Conservation (phyloP, 2,113 vertebrate genomes). For the Gopherus evgoodei region DNA sequence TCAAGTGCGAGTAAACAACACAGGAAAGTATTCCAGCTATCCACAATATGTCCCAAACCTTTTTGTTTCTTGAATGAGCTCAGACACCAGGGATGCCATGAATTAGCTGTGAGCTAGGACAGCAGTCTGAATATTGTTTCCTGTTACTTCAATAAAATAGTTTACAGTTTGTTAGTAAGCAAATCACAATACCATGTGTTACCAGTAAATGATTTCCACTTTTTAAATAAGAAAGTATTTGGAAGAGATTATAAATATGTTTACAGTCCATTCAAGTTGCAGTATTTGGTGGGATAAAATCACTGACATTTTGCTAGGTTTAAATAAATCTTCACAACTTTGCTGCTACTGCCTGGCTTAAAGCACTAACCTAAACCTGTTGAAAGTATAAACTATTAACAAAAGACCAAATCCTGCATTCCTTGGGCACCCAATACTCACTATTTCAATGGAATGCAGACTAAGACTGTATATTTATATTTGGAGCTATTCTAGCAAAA, state of each 20-base stretch:
- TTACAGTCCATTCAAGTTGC: not conserved
- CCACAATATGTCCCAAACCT: not conserved
- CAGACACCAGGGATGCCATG: not conserved
- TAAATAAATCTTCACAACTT: not conserved
- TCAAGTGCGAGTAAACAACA: not conserved
- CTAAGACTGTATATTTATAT: not conserved
- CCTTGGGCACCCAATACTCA: not conserved
- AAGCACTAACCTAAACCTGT: not conserved
- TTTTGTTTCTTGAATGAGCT: not conserved
- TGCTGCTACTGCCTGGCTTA: not conserved
- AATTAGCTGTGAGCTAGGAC: not conserved
- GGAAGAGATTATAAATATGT: not conserved
- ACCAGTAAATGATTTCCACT: not conserved
- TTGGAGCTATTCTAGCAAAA: not conserved
- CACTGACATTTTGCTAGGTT: not conserved
- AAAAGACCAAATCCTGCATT: not conserved
- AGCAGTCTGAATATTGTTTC: not conserved
- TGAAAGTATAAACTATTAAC: not conserved
- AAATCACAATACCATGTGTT: not conserved
- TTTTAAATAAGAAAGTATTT: not conserved
- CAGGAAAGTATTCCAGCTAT: not conserved
- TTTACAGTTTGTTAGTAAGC: fast-evolving
- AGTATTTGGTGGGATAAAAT: not conserved
- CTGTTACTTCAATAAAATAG: not conserved
- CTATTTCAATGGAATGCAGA: not conserved